Base-by-base conservation (phyloP, 2,113 vertebrate genomes). In the Gymnocephalus cernua region DNA sequence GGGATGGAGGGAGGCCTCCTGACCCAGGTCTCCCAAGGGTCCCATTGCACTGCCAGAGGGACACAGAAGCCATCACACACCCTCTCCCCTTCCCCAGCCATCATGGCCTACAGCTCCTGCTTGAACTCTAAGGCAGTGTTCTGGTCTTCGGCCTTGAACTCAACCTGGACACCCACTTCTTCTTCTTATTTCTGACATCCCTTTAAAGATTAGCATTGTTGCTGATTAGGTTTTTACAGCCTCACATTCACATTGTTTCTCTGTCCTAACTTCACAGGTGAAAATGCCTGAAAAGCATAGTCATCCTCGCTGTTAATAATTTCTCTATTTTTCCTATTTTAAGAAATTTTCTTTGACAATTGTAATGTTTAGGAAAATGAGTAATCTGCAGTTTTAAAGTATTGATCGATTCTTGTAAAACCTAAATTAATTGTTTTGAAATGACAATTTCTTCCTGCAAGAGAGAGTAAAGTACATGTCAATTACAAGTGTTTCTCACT, bases 21-120 rank as follows among this genome's bases (percentile, higher is more conserved):
- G 92, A 95, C 94, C 93, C 72, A 77, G 84, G 82, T 83, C 88
- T 95, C 95, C 94, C 93, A 78, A 80, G 95, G 90, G 95, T 88
- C 94, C 93, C 91, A 92, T 94, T 93, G 91, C 63, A 23, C 83
- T 88, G 91, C 91, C 89, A 75, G 71, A 84, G 82, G 88, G 88
- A 93, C 88, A 78, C 75, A 73, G 73, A 88, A 91, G 82, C 86
- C 86, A 85, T 89, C 86, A 78, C 74, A 73, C 66, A 76, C 61
- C 67, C 73, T 75, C 74, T 75, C 58, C 66, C 77, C 85, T 74
- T 70, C 67, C 80, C 74, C 62, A 66, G 75, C 65, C 73, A 44
- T 79, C 63, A 53, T 41, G 66, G 73, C 67, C 80, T 75, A 48
- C 70, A 82, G 82, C 83, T 89, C 61, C 78, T 80, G 79, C 25